Percentiles rank a stretch among this genome's conserved stretches.
These are phyloP conservation scores for Hypomecis punctinalis DNA, from an alignment of 2,888 invertebrate genomes.

Conservation along the genomic window DNA sequence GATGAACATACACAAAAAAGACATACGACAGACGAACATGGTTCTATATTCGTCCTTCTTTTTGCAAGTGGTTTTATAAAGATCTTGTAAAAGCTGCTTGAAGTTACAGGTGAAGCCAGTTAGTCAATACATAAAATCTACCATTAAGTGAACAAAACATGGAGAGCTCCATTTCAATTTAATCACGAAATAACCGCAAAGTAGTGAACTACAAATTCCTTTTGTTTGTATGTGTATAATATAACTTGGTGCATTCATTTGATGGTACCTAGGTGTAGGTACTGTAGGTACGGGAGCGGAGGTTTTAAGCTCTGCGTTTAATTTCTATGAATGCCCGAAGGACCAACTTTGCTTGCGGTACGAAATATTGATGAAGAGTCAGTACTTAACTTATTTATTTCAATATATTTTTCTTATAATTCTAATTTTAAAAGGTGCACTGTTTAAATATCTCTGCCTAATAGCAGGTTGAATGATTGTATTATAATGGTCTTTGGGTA, in stretches of 20 bases:
- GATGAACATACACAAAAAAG: no score
- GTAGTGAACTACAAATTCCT: slow-evolving; percentile 6
- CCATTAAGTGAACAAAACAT: neutral
- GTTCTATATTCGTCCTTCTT: no score
- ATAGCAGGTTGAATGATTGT: no score
- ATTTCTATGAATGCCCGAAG: slow-evolving; percentile 23
- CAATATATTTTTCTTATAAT: no score
- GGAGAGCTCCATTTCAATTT: neutral
- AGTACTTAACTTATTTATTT: slow-evolving; percentile 1
- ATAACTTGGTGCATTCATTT: slow-evolving; percentile 23
- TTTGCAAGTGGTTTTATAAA: no score
- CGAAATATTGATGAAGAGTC: slow-evolving; percentile 1
- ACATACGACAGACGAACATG: no score
- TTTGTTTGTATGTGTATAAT: slow-evolving; percentile 21
- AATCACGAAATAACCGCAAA: slow-evolving; percentile 1
- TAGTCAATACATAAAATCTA: neutral
- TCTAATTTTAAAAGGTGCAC: neutral
- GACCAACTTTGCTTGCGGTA: slow-evolving; percentile 13
- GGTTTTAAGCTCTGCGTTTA: slow-evolving; percentile 27
- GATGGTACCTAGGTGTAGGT: slow-evolving; percentile 17
- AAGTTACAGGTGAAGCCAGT: no score
- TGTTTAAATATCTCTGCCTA: neutral
- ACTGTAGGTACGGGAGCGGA: slow-evolving; percentile 11
- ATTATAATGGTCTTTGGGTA: no score
- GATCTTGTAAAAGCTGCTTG: no score